Base-by-base conservation (phyloP, 2,797 vertebrate species). In the Coluber constrictor region DNA sequence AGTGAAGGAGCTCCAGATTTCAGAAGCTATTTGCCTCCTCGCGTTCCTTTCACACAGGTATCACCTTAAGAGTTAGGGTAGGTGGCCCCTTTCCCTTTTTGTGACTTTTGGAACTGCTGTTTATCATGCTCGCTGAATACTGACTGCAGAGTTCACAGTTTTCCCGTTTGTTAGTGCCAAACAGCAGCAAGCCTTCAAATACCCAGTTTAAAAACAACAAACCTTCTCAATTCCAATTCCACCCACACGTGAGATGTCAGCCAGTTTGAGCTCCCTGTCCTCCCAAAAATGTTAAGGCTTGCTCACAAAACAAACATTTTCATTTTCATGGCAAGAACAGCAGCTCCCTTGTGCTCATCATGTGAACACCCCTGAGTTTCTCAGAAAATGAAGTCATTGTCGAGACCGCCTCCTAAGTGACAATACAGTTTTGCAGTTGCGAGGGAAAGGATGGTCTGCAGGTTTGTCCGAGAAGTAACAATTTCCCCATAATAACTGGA, bases 361-460 rank as follows among this genome's bases (percentile, higher is more conserved):
- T 1, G 92, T 95, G 96, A 93, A 74, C 0, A 1, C 2, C 1
- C 88, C 87, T 87, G 27, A n/a, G 83, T 95, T 94, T 96, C 93
- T 4, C 1, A 95, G 95, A 96, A 93, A 96, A 96, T 95, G 94
- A 96, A 96, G 95, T 97, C 96, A 93, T 94, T 96, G 12, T 96
- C 95, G 95, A 96, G 95, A 95, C 59, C 27, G 5, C 95, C 93
- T 37, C 87, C 0, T 92, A 94, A 95, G 94, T 90, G 54, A 96
- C 47, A 79, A 92, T 94, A 95, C 37, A 66, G 91, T 96, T 96
- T 54, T 47, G 18, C 95, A 94, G 95, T 3, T 51, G 89, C 74
- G 54, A 27, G 10, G 9, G 23, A 94, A 93, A 47, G 25, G 94
- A 94, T 94, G 94, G 93, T 96, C 95, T 95, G 95, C 96, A 92